Evolutionary conservation across 2,888 invertebrate species (phyloP), one percentile per base, ranked within the genome.

Genomic region (Dione vanillae): DNA sequence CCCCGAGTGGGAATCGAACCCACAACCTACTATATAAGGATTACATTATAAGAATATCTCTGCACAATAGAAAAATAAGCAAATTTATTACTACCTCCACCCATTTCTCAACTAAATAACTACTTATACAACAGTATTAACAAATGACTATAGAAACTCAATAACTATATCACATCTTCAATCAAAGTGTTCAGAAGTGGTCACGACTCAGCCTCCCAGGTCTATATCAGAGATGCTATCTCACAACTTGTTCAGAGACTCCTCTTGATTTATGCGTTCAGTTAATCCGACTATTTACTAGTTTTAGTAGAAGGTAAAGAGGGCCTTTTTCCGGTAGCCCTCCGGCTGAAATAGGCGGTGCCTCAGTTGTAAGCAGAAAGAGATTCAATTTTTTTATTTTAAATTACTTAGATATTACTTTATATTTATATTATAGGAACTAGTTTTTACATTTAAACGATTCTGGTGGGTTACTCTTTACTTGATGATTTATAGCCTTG

Each of bases 201-300:
- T 68, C 49, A 65, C 69, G 59, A 71, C 54, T 62, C 68, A 66
- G 27, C 20, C 54, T 16, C 49, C 40, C 75, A 73, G 74, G 77
- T 79, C 75, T 69, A 71, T 76, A 74, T 74, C 76, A 67, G 54
- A 77, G 77, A 78, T 74, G 74, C 71, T 79, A 79, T 79, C 79
- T 45, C 47, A 72, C 67, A 74, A 76, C 72, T 74, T 72, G 73
- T 75, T 74, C 74, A 75, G 77, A 77, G 72, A 76, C 79, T 79
- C 77, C 82, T 70, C 78, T 80, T 90, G 91, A 91, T 91, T 90
- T 90, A 91, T 91, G 83, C 83, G 79, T 82, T 77, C 82, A 90
- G 89, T 91, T 91, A 91, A 91, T 91, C 91, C 90, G 79, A 88
- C 91, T 91, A 91, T 91, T 91, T 91, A 91, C 91, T 91, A 90